These are phyloP conservation scores for Habroteleia sp. DNA, from an alignment of 2,888 invertebrate species.

Conservation along the genomic window DNA sequence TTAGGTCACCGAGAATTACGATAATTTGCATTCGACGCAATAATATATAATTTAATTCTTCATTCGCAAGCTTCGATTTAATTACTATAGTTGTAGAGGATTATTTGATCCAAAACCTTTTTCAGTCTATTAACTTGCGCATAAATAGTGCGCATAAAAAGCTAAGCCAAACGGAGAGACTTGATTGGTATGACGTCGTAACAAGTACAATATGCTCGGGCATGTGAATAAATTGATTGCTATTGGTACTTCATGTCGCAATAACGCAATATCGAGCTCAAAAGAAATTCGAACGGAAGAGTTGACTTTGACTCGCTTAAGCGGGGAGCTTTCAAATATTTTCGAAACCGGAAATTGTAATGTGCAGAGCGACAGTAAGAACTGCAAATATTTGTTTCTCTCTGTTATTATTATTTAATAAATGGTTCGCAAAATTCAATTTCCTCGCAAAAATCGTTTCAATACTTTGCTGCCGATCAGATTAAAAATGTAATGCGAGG, in stretches of 20 bases:
- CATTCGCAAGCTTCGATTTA: slow-evolving; percentile 5
- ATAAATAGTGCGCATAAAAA: slow-evolving; percentile 12
- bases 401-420: too few species aligned
- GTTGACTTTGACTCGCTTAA: too few species aligned
- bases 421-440: too few species aligned
- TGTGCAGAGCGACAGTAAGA: too few species aligned
- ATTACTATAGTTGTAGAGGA: slow-evolving; percentile 6
- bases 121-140: slow-evolving; percentile 4
- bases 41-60: slow-evolving; percentile 1
- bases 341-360: too few species aligned
- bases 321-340: too few species aligned
- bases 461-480: too few species aligned
- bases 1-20: neutral
- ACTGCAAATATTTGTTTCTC: too few species aligned
- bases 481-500: too few species aligned
- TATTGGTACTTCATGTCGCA: neutral
- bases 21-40: slow-evolving; percentile 11
- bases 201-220: slow-evolving; percentile 6
- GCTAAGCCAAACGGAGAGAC: neutral
- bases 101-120: slow-evolving; percentile 2
- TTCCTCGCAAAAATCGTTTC: too few species aligned
- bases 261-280: too few species aligned
- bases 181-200: slow-evolving; percentile 23
- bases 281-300: too few species aligned
- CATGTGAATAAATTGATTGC: slow-evolving; percentile 9